phyloP scores from a whole-genome alignment of 92 coral and sea anemone genomes.

The Epizoanthus illoricatus region DNA sequence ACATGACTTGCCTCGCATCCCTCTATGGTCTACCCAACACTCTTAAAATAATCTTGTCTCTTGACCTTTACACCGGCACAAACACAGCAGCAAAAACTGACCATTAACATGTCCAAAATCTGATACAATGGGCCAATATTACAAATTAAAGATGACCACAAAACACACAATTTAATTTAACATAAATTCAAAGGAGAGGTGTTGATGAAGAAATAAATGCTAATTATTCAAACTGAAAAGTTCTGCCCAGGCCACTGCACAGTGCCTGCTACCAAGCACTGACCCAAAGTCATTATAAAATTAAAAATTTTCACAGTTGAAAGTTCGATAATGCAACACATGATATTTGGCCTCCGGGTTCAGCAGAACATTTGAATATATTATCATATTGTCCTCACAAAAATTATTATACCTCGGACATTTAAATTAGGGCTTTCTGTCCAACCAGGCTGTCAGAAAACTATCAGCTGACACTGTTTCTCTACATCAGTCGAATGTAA shows the following conservation, averaged over 20 bases:
- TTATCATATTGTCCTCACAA: slow-evolving; percentile 28
- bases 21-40: not conserved
- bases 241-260: not conserved
- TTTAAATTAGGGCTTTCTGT: not conserved
- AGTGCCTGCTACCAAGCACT: too few relatives aligned
- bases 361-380: not conserved
- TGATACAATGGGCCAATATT: not conserved
- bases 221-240: not conserved
- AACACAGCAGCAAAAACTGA: not conserved
- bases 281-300: not conserved
- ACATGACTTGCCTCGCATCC: not conserved
- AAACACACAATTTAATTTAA: slow-evolving; percentile 21
- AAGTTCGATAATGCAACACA: not conserved
- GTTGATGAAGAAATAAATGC: slow-evolving; percentile 10
- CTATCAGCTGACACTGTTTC: not conserved
- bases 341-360: slow-evolving; percentile 19
- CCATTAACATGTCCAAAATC: slow-evolving; percentile 3
- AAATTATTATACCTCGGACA: not conserved
- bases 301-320: slow-evolving; percentile 10
- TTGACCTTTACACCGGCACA: not conserved
- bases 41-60: slow-evolving; percentile 6
- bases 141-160: slow-evolving; percentile 17
- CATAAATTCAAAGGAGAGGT: slow-evolving; percentile 21
- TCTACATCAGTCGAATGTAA: slow-evolving; percentile 1
- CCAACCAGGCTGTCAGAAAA: not conserved